phyloP scores from a whole-genome alignment of 1,140 invertebrate species.

The Mesaphorura yosii region DNA sequence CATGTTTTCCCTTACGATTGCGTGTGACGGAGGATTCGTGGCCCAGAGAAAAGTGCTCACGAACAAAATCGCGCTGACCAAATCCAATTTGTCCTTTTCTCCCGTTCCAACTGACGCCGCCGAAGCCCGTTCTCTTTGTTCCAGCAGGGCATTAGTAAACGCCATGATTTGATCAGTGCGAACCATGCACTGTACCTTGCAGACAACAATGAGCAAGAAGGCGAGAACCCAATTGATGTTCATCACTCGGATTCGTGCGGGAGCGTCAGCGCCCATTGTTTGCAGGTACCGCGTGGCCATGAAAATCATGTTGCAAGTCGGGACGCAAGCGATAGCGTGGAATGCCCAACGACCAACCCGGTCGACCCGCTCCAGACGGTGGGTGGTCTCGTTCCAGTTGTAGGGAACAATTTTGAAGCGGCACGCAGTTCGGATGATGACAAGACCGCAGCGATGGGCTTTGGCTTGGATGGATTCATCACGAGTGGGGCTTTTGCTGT shows the following conservation, averaged over 20 bases:
- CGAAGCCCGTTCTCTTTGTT: not conserved
- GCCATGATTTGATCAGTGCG: not conserved
- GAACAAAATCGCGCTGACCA: not conserved
- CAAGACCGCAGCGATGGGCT: too few relatives aligned
- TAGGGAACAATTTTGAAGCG: not conserved
- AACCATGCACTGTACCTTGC: not conserved
- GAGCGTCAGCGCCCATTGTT: not conserved
- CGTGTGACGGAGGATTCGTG: not conserved
- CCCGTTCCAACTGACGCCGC: not conserved
- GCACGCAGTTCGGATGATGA: too few relatives aligned
- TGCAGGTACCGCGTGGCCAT: not conserved
- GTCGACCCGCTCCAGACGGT: not conserved
- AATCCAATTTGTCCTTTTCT: too few relatives aligned
- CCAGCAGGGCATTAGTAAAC: not conserved
- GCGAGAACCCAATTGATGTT: not conserved
- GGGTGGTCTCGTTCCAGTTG: not conserved
- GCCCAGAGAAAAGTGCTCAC: not conserved
- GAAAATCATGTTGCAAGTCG: not conserved
- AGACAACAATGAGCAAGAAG: not conserved
- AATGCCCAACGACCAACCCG: not conserved
- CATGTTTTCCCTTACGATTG: too few relatives aligned
- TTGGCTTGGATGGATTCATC: too few relatives aligned
- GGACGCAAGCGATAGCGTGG: not conserved
- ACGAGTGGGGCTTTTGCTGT: too few relatives aligned
- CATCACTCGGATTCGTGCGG: not conserved